Conservation (phyloP, 1,140 invertebrate species). For the Eurosta solidaginis region DNA sequence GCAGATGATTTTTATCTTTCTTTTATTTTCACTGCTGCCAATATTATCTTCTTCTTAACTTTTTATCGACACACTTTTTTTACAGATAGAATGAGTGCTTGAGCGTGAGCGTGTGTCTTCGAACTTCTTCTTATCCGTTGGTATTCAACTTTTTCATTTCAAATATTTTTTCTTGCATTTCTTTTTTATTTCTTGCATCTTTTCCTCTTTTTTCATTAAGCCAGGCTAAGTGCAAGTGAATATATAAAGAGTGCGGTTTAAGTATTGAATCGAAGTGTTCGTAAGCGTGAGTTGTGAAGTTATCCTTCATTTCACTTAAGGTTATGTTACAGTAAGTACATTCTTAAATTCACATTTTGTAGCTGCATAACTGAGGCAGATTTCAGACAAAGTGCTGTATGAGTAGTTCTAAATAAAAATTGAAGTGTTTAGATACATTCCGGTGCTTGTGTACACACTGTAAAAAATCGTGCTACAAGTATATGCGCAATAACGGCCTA, state of each 20-base stretch:
- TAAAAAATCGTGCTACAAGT: too few species aligned
- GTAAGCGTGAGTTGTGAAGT: not conserved
- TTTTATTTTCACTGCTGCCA: not conserved
- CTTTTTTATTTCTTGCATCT: not conserved
- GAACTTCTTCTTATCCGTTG: not conserved
- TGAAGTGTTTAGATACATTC: not conserved
- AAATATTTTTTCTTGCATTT: conserved; percentile 46
- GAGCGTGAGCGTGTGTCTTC: conserved; percentile 22
- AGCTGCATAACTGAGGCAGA: not conserved
- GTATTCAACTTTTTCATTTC: conserved; percentile 52
- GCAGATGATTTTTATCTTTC: not conserved
- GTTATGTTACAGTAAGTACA: not conserved
- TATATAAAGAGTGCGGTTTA: conserved; percentile 44
- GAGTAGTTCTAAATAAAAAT: not conserved
- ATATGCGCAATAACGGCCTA: too few species aligned
- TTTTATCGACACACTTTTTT: not conserved
- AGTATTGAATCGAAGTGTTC: not conserved
- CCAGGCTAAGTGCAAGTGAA: conserved; percentile 40
- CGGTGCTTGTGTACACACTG: too few species aligned
- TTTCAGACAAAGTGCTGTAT: not conserved
- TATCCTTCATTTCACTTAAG: conserved; percentile 5
- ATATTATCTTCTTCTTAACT: not conserved
- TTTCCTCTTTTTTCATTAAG: conserved; percentile 37
- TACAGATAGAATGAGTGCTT: not conserved
- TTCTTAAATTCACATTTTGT: not conserved